Evolutionary conservation across 2,888 invertebrate genomes (phyloP).

Genomic region (Agrotis clavis): DNA sequence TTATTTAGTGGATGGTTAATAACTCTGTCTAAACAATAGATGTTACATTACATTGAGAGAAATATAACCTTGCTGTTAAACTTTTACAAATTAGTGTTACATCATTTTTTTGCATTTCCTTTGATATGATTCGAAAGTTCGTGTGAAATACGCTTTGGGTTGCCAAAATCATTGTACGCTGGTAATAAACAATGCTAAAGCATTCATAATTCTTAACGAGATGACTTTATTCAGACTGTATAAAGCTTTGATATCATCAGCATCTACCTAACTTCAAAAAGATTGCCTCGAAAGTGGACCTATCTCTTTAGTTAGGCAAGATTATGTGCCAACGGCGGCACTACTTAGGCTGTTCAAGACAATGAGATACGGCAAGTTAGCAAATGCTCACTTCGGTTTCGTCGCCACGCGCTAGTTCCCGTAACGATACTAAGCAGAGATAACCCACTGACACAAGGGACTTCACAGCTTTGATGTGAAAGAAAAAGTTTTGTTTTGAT

Average conservation of each 20-base stretch:
- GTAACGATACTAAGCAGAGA: slow-evolving; percentile 66
- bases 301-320: slow-evolving; percentile 71
- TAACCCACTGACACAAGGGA: slow-evolving; percentile 76
- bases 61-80: slow-evolving; percentile 57
- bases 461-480: slow-evolving; percentile 54
- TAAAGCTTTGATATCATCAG: slow-evolving; percentile 15
- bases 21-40: slow-evolving; percentile 60
- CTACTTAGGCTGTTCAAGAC: slow-evolving; percentile 65
- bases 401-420: slow-evolving; percentile 84
- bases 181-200: background rate
- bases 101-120: slow-evolving; percentile 39
- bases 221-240: background rate
- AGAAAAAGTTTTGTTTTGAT: slow-evolving; percentile 63
- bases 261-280: slow-evolving; percentile 30
- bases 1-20: slow-evolving; percentile 66
- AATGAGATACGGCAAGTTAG: slow-evolving; percentile 77
- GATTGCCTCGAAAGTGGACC: slow-evolving; percentile 50
- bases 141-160: background rate
- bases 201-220: background rate
- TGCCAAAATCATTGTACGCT: background rate
- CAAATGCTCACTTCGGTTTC: slow-evolving; percentile 69
- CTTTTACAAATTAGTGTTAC: slow-evolving; percentile 56
- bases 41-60: slow-evolving; percentile 60
- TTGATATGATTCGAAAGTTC: slow-evolving; percentile 47
- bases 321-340: slow-evolving; percentile 66